Evolutionary conservation across 2,113 vertebrate genomes (phyloP).

Genomic region (Larimichthys crocea): DNA sequence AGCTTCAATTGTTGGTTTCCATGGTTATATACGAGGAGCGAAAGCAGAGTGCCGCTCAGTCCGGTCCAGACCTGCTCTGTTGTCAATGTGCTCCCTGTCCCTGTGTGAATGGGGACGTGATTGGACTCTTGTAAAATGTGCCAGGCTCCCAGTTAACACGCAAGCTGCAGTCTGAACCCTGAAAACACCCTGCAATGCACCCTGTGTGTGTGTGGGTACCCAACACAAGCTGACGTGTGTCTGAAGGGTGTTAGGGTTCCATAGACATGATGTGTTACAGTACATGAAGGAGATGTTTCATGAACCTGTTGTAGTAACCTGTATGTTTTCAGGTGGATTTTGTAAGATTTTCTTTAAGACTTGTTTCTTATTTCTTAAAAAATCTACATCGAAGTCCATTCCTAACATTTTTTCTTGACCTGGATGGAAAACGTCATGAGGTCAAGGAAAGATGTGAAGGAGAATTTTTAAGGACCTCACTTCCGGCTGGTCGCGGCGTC

Average conservation of each 20-base stretch:
- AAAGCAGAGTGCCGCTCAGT: conserved; percentile 13
- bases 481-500: too few relatives aligned
- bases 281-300: neutral
- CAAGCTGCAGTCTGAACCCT: conserved; percentile 12
- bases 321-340: neutral
- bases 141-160: conserved; percentile 40
- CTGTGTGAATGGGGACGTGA: conserved; percentile 22
- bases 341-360: neutral
- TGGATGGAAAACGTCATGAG: too few relatives aligned
- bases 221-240: conserved; percentile 3
- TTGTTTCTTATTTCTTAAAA: neutral
- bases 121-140: conserved; percentile 53
- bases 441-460: too few relatives aligned
- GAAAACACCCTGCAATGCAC: conserved; percentile 11
- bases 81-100: conserved; percentile 65
- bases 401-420: too few relatives aligned
- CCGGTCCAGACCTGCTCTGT: conserved; percentile 37
- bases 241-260: neutral
- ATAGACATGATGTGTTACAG: neutral
- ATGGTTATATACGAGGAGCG: conserved; percentile 5
- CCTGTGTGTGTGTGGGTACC: neutral
- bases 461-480: too few relatives aligned
- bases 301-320: neutral
- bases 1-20: conserved; percentile 47
- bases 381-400: too few relatives aligned